Conservation (phyloP, 2,888 invertebrate genomes). For the Pollenia labialis region DNA sequence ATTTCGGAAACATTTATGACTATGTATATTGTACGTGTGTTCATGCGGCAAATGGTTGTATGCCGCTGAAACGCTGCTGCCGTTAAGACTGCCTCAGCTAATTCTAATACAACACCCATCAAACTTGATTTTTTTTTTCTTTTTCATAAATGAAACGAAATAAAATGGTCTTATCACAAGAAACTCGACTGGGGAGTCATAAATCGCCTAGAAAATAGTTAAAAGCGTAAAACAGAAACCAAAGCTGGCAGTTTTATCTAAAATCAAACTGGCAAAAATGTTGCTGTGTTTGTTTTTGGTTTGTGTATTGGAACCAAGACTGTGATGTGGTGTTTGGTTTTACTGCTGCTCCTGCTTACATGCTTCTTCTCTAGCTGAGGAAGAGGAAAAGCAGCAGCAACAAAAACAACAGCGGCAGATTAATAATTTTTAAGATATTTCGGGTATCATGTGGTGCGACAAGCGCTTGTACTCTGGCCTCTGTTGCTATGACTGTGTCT, state of each 20-base stretch:
- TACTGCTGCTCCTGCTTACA: not conserved
- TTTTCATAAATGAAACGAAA: conserved; percentile 19
- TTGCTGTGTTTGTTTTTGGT: conserved; percentile 10
- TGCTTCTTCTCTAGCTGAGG: not conserved
- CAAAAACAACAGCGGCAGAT: not conserved
- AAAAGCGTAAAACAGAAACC: conserved; percentile 10
- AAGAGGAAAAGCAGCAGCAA: not conserved
- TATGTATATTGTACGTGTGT: not conserved
- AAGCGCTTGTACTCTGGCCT: not conserved
- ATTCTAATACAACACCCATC: conserved; percentile 34
- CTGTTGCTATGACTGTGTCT: not conserved
- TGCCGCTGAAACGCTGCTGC: not conserved
- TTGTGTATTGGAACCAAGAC: not conserved
- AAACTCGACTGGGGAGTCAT: conserved; percentile 66
- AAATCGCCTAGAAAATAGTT: conserved; percentile 55
- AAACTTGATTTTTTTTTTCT: conserved; percentile 24
- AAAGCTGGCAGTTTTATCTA: conserved; percentile 33
- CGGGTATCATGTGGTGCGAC: conserved; percentile 28
- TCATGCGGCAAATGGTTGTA: conserved; percentile 20
- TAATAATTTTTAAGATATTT: conserved; percentile 28
- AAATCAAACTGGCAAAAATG: conserved; percentile 27
- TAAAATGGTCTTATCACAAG: conserved; percentile 46
- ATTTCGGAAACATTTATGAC: not conserved
- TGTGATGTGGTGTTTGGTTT: not conserved
- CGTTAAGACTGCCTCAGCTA: not conserved